These are phyloP conservation scores for Aporrectodea caliginosa DNA, from an alignment of 1,140 invertebrate species.

Conservation along the genomic window DNA sequence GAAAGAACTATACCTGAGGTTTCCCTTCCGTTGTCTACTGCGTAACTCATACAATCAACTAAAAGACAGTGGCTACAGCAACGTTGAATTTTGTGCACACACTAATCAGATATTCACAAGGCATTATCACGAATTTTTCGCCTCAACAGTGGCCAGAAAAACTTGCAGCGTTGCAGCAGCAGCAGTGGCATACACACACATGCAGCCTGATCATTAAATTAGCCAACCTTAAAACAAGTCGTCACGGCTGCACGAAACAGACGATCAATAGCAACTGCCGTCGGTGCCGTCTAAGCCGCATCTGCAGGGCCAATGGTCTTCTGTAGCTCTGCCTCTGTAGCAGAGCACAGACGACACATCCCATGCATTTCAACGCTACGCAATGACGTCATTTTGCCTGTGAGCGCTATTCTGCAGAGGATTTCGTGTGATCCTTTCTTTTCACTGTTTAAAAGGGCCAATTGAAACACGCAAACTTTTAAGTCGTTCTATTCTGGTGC, in stretches of 20 bases:
- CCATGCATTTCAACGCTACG: no score
- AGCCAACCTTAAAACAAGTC: background rate
- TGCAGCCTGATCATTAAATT: background rate
- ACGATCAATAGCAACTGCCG: background rate
- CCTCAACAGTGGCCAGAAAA: background rate
- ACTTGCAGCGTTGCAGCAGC: background rate
- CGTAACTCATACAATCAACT: background rate
- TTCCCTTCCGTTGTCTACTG: background rate
- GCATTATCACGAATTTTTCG: background rate
- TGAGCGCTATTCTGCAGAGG: no score
- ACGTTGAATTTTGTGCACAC: background rate
- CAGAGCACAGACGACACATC: no score
- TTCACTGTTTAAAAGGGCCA: no score
- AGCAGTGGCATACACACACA: background rate
- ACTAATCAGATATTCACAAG: background rate
- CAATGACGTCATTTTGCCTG: no score
- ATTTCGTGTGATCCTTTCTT: no score
- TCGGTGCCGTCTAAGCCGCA: no score
- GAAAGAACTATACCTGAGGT: background rate
- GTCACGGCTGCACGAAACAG: background rate
- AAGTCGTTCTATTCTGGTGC: no score
- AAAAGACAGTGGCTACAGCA: background rate
- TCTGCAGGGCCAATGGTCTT: no score
- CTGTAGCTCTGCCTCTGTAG: no score
- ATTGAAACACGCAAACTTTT: no score